Percentiles rank a stretch among this genome's conserved stretches.
These are phyloP conservation scores for Danio choprae DNA, from an alignment of 2,797 vertebrate species.

Conservation along the genomic window DNA sequence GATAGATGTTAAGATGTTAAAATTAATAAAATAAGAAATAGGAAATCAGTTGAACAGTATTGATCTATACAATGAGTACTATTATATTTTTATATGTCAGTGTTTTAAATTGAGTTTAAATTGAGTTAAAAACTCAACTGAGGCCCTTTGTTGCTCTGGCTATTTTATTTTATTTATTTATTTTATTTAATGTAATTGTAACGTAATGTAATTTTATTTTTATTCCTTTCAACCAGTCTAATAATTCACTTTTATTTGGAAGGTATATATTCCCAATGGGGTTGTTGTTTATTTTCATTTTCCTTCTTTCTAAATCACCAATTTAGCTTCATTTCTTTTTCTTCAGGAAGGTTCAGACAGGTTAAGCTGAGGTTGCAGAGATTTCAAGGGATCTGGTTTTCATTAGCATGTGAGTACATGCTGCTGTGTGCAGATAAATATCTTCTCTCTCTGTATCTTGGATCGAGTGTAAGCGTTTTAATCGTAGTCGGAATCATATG, in stretches of 20 bases:
- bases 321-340: slow-evolving; percentile 34
- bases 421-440: slow-evolving; percentile 29
- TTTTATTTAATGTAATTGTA: too few relatives aligned
- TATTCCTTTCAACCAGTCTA: not conserved
- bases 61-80: too few relatives aligned
- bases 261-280: not conserved
- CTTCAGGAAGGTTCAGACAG: slow-evolving; percentile 36
- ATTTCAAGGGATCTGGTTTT: slow-evolving; percentile 52
- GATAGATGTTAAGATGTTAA: too few relatives aligned
- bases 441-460: slow-evolving; percentile 28
- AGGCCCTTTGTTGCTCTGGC: too few relatives aligned
- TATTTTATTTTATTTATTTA: too few relatives aligned
- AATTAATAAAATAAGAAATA: too few relatives aligned
- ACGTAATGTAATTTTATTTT: too few relatives aligned
- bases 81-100: too few relatives aligned
- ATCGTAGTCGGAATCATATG: slow-evolving; percentile 44
- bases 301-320: slow-evolving; percentile 22
- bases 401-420: slow-evolving; percentile 20
- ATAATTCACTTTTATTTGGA: not conserved
- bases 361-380: slow-evolving; percentile 45
- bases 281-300: not conserved
- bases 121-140: too few relatives aligned
- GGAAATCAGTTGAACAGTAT: too few relatives aligned
- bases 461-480: slow-evolving; percentile 42
- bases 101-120: too few relatives aligned